phyloP scores from a whole-genome alignment of 1,140 invertebrate genomes.

The Bombus sylvicola region DNA sequence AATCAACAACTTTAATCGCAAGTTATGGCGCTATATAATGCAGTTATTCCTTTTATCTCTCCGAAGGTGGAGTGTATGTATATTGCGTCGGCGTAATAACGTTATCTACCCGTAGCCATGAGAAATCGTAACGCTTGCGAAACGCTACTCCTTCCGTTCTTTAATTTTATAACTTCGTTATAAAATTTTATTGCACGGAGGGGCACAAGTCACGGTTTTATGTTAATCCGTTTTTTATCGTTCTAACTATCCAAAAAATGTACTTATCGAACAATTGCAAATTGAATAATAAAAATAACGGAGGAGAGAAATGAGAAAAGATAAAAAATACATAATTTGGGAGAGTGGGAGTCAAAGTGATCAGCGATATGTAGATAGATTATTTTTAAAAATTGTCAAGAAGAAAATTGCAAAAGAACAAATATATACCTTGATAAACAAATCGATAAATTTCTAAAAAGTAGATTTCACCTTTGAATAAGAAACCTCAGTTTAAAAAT shows the following conservation, averaged over 20 bases:
- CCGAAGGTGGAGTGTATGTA: constrained; percentile 30
- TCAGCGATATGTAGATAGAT: too few species aligned
- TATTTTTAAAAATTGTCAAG: too few species aligned
- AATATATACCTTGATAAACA: too few species aligned
- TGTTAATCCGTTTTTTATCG: neutral
- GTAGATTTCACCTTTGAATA: too few species aligned
- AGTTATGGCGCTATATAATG: constrained; percentile 50
- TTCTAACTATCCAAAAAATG: neutral
- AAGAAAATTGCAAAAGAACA: too few species aligned
- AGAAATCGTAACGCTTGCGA: constrained; percentile 40
- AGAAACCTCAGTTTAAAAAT: too few species aligned
- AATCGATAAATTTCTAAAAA: too few species aligned
- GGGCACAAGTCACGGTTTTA: neutral
- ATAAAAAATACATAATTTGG: too few species aligned
- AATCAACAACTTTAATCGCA: constrained; percentile 56
- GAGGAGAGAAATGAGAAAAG: too few species aligned
- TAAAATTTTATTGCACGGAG: neutral
- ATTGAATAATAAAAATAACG: neutral
- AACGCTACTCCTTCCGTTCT: constrained; percentile 29
- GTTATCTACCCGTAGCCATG: constrained; percentile 44
- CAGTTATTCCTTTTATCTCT: constrained; percentile 55
- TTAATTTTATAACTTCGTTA: constrained; percentile 28
- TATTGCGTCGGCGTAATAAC: constrained; percentile 48
- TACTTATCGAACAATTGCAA: neutral
- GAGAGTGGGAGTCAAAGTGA: too few species aligned